phyloP scores from a whole-genome alignment of 2,113 vertebrate species.

The Baryphthengus martii region DNA sequence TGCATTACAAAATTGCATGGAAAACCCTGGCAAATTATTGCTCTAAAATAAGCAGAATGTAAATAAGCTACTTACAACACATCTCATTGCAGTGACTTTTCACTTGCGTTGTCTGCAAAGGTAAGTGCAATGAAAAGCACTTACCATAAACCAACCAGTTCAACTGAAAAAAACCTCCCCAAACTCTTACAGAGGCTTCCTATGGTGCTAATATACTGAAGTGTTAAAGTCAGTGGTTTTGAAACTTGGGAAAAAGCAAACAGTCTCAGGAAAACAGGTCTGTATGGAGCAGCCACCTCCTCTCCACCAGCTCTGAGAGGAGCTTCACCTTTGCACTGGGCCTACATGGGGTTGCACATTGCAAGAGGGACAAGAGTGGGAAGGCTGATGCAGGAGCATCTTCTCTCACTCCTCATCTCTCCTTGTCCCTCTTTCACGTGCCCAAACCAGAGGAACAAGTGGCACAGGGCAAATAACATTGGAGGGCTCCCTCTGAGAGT shows the following conservation, averaged over 20 bases:
- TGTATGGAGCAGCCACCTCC: background rate
- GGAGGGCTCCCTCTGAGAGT: background rate
- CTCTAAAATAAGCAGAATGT: background rate
- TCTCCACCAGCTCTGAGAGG: background rate
- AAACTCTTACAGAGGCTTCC: background rate
- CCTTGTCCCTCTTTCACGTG: background rate
- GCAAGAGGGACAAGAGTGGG: background rate
- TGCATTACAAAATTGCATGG: background rate
- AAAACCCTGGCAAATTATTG: background rate
- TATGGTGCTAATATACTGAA: background rate
- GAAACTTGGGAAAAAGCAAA: background rate
- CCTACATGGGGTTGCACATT: fast-evolving
- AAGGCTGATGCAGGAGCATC: background rate
- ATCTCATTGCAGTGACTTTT: background rate
- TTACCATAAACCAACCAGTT: background rate
- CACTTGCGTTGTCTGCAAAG: background rate
- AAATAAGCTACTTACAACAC: background rate
- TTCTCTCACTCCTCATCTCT: background rate
- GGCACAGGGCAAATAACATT: fast-evolving
- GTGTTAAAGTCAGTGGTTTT: background rate
- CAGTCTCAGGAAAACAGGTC: background rate
- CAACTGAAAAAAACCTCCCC: background rate
- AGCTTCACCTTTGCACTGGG: fast-evolving
- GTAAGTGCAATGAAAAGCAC: background rate
- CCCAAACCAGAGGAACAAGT: background rate